Evolutionary conservation across 2,113 vertebrate genomes (phyloP).

Genomic region (Ariopsis seemanni): DNA sequence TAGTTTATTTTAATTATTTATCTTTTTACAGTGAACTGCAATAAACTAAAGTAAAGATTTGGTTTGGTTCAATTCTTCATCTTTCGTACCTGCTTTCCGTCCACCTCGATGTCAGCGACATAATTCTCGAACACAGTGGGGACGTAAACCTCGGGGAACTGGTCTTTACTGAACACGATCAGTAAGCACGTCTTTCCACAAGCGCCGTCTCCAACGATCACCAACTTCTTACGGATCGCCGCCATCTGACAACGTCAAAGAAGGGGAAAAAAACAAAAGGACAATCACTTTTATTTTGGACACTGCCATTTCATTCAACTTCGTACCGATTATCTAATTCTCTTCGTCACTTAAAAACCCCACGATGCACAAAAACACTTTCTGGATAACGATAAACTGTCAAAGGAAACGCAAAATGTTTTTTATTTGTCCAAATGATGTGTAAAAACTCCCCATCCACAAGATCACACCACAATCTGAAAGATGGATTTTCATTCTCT

Average conservation of each 20-base stretch:
- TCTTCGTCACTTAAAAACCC: too few relatives aligned
- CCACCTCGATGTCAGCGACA: constrained; percentile 82
- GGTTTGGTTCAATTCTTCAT: background rate
- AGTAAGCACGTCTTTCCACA: constrained; percentile 61
- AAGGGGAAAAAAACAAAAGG: background rate
- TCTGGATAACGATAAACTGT: background rate
- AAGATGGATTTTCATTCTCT: background rate
- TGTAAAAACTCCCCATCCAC: background rate
- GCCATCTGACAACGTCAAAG: constrained; percentile 67
- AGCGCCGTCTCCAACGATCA: constrained; percentile 83
- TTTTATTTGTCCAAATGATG: background rate
- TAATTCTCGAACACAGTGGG: constrained; percentile 84
- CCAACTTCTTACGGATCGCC: constrained; percentile 82
- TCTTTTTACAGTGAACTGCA: too few relatives aligned
- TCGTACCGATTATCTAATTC: too few relatives aligned
- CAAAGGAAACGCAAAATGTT: too few relatives aligned
- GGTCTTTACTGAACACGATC: constrained; percentile 58
- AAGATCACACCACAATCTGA: background rate
- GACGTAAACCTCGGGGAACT: constrained; percentile 74
- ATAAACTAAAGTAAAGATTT: too few relatives aligned
- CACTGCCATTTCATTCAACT: background rate
- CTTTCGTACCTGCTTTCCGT: constrained; percentile 75
- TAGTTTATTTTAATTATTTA: too few relatives aligned
- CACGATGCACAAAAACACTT: too few relatives aligned
- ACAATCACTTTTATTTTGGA: background rate